Evolutionary conservation across 2,888 invertebrate species (phyloP).

Genomic region (Selenia dentaria): DNA sequence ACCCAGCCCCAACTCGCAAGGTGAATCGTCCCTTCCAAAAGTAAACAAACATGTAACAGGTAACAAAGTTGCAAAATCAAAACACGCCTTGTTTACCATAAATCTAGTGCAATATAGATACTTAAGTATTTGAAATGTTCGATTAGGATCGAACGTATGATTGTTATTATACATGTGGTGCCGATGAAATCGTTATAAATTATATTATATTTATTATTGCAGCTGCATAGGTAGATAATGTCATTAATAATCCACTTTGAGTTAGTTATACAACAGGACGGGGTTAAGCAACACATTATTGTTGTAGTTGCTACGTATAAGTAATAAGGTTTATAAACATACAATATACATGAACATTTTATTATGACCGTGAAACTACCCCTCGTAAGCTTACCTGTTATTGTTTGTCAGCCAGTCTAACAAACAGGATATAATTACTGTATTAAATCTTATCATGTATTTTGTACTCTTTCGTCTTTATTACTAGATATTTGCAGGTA

Average conservation of each 20-base stretch:
- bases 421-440: no score
- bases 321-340: no score
- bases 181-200: conserved; percentile 1
- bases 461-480: no score
- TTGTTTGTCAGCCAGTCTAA: no score
- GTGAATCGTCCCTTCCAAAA: conserved; percentile 10
- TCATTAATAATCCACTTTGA: conserved; percentile 7
- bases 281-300: neutral
- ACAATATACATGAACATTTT: neutral
- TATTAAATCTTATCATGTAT: no score
- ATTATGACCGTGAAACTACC: no score
- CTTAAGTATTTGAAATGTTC: conserved; percentile 8
- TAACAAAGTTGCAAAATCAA: conserved; percentile 40
- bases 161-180: conserved; percentile 6
- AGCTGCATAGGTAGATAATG: conserved; percentile 12
- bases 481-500: no score
- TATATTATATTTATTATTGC: conserved; percentile 18
- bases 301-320: no score
- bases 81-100: conserved; percentile 43
- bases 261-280: conserved; percentile 10
- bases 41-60: conserved; percentile 28
- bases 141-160: conserved; percentile 7
- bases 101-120: conserved; percentile 25
- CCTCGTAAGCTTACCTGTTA: no score
- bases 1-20: conserved; percentile 4